These are phyloP conservation scores for Palythoa heliodiscus DNA, from an alignment of 92 coral and sea anemone genomes.

Conservation along the genomic window DNA sequence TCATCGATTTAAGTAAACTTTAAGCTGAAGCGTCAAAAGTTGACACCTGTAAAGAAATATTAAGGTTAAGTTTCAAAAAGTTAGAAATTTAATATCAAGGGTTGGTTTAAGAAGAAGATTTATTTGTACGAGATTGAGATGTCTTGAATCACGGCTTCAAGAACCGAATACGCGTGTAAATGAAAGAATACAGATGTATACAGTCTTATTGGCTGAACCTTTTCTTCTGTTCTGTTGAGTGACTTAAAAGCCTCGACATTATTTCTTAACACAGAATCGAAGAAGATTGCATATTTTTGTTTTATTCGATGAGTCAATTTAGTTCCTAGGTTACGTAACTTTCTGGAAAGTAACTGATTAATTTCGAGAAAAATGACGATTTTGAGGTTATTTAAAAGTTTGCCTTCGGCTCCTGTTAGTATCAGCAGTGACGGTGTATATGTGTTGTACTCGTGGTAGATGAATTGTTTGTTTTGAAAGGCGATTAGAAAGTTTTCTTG, in stretches of 20 bases:
- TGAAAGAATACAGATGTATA: background rate
- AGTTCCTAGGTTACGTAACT: background rate
- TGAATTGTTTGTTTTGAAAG: too few species aligned
- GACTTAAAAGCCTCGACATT: background rate
- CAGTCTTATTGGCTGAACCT: too few species aligned
- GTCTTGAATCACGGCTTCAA: too few species aligned
- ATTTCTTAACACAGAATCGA: background rate
- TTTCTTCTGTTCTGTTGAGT: background rate
- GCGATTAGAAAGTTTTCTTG: too few species aligned
- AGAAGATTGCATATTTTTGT: background rate
- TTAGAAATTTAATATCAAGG: too few species aligned
- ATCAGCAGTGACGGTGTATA: background rate
- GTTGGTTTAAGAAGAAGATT: too few species aligned
- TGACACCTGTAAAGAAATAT: too few species aligned
- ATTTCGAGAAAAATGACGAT: background rate
- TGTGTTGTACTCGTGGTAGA: background rate
- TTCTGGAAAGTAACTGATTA: background rate
- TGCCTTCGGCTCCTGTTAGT: background rate
- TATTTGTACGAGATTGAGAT: too few species aligned
- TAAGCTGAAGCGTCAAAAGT: too few species aligned
- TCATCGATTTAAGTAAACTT: background rate
- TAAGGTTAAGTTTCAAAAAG: too few species aligned
- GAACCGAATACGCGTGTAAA: background rate
- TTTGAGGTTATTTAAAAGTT: background rate
- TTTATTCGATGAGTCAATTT: background rate